Percentiles rank a stretch among this genome's conserved stretches.
Evolutionary conservation across 1,140 invertebrate species (phyloP).

Genomic region (Coptotermes formosanus): DNA sequence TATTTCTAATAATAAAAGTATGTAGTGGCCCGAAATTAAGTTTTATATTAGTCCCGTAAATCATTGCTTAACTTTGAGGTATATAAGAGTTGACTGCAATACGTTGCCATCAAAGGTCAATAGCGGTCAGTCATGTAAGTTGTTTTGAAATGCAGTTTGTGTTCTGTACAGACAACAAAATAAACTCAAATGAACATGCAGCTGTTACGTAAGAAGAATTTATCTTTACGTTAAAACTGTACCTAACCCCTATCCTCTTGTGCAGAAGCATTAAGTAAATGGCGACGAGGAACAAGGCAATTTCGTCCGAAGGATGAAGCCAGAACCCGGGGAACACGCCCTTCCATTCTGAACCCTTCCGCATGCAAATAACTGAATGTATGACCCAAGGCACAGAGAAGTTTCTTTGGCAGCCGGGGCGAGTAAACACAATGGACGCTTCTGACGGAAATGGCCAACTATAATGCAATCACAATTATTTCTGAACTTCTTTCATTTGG

Average conservation of each 20-base stretch:
- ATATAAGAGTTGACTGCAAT: slow-evolving; percentile 13
- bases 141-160: neutral
- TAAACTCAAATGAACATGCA: neutral
- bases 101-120: neutral
- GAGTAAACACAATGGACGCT: too few species aligned
- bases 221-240: neutral
- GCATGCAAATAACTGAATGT: neutral
- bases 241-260: neutral
- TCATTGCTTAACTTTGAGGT: neutral
- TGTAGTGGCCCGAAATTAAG: neutral
- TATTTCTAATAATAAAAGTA: neutral
- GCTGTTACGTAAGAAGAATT: slow-evolving; percentile 11
- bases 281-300: neutral
- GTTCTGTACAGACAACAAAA: slow-evolving; percentile 10
- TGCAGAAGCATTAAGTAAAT: neutral
- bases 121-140: neutral
- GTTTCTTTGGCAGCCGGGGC: too few species aligned
- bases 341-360: neutral
- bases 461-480: too few species aligned
- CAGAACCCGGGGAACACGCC: neutral
- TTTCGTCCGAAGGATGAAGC: neutral
- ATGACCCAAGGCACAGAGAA: too few species aligned
- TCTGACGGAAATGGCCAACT: too few species aligned
- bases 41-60: neutral
- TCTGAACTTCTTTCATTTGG: too few species aligned